Evolutionary conservation across 2,113 vertebrate species (phyloP), one percentile per base, ranked within the genome.

Genomic region (Tachysurus vachellii): DNA sequence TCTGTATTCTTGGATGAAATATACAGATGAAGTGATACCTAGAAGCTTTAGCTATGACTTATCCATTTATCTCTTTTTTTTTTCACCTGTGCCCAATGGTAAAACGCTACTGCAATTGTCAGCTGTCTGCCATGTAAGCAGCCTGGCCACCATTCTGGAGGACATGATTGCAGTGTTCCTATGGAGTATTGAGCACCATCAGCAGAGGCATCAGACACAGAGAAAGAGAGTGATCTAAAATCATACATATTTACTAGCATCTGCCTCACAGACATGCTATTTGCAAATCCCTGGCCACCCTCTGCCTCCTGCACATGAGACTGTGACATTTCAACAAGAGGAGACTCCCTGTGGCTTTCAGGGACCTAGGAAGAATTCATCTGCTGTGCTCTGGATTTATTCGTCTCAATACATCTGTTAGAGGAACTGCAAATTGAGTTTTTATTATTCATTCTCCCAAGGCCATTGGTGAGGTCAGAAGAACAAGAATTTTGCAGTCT

Each of bases 211-310:
- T 82, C 87, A 85, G 77, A n/a, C 61, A 79, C 76, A 23, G 42
- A 50, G 61, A 77, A 76, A 85, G 73, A 11, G 21, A 36, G 77
- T 57, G 75, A 80, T 54, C 53, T 47, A 85, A 62, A 89, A 86
- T 89, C 93, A 94, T 94, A 93, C 92, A 94, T 92, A 94, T 95
- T 94, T 93, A 93, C 91, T 83, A 85, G 91, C 89, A 89, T 92
- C 91, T 86, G 91, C 92, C 85, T 91, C 91, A 91, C 90, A 91
- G 92, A 92, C 90, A 94, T 93, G 92, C 90, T 91, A 81, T 94
- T 95, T 92, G 92, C 94, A 93, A 94, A 93, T 94, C 93, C 91
- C 91, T 86, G 86, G 93, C 91, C 90, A 90, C 44, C 61, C 81
- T 53, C 91, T 93, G 90, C 91, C 88, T 81, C 86, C 91, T 91